Evolutionary conservation across 2,888 invertebrate species (phyloP).

Genomic region (Meghimatium bilineatum): DNA sequence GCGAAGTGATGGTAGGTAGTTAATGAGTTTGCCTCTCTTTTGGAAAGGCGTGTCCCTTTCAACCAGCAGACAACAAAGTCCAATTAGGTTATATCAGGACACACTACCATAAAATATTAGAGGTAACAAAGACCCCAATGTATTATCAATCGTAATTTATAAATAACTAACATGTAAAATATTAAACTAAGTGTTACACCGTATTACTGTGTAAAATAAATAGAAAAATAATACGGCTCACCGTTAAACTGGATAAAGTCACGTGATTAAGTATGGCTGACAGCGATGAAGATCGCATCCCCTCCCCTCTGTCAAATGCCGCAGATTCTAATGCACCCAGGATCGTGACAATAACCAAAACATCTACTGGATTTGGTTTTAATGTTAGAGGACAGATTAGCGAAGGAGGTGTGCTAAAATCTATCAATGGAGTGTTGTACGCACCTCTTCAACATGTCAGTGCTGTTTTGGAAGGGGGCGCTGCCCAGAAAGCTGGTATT

Average conservation of each 20-base stretch:
- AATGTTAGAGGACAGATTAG: constrained; percentile 99
- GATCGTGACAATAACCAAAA: constrained; percentile 75
- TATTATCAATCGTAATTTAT: no score
- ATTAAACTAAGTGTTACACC: background rate
- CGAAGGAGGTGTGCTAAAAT: constrained; percentile 98
- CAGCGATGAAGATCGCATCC: constrained; percentile 71
- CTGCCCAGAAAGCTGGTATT: constrained; percentile 98
- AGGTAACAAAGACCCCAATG: no score
- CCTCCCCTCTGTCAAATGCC: constrained; percentile 68
- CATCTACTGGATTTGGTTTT: constrained; percentile 92
- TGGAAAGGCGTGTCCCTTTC: no score
- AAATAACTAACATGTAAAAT: no score
- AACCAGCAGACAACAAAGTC: no score
- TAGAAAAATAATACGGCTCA: background rate
- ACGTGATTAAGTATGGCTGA: constrained; percentile 74
- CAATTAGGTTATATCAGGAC: no score
- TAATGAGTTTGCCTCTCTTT: no score
- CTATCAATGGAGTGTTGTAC: constrained; percentile 98
- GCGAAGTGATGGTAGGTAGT: no score
- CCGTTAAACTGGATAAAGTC: constrained; percentile 52
- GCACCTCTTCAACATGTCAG: constrained; percentile 99
- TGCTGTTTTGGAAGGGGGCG: constrained; percentile 96
- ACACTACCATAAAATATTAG: no score
- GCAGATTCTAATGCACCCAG: constrained; percentile 69
- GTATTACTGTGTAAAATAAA: background rate